Evolutionary conservation across 2,797 vertebrate species (phyloP).

Genomic region (Anolis apletophallus): DNA sequence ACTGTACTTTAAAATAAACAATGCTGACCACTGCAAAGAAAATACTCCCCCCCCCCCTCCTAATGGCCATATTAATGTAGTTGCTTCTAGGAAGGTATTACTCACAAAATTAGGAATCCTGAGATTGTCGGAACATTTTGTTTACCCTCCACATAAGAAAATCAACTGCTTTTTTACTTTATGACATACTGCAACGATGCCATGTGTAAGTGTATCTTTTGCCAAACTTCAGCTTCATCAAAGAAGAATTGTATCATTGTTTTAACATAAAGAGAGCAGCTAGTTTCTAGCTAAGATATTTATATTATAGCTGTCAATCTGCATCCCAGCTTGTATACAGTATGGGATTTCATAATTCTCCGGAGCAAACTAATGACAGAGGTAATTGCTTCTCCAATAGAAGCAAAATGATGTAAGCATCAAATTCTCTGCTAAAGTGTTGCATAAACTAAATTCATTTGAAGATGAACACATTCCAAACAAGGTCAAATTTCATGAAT

Average conservation of each 20-base stretch:
- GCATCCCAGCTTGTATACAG: not conserved
- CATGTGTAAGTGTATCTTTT: not conserved
- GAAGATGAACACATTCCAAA: not conserved
- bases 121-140: not conserved
- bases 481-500: not conserved
- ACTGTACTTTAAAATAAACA: too few relatives aligned
- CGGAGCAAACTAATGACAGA: not conserved
- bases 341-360: not conserved
- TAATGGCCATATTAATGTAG: not conserved
- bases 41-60: too few relatives aligned
- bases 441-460: not conserved
- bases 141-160: not conserved
- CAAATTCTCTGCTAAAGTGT: not conserved
- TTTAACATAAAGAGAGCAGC: not conserved
- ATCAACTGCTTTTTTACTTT: not conserved
- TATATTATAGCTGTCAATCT: not conserved
- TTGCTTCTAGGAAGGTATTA: fast-evolving
- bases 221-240: fast-evolving
- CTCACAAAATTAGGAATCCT: not conserved
- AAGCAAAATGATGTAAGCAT: not conserved
- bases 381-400: not conserved
- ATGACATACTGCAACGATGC: not conserved
- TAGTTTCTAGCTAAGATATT: not conserved
- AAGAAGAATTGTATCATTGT: not conserved
- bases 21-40: too few relatives aligned